These are phyloP conservation scores for Panulirus ornatus DNA, from an alignment of 1,140 invertebrate genomes.

Conservation along the genomic window DNA sequence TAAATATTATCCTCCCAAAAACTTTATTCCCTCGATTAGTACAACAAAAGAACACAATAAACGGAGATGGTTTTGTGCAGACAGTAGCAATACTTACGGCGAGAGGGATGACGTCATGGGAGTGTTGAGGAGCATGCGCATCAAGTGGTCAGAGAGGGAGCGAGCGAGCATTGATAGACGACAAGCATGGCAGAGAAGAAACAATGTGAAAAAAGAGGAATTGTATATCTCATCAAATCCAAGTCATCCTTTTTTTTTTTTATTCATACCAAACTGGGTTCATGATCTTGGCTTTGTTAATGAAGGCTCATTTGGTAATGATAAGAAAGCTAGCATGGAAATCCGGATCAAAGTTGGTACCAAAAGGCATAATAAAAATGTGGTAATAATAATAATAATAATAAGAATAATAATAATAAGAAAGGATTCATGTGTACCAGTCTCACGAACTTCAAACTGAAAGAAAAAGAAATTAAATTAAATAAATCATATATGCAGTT, in stretches of 20 bases:
- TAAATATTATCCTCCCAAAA: background rate
- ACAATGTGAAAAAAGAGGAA: conserved; percentile 60
- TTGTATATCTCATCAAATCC: conserved; percentile 54
- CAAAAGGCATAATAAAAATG: background rate
- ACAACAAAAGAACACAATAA: conserved; percentile 34
- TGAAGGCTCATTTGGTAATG: background rate
- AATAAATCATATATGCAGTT: conserved; percentile 7
- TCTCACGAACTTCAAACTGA: background rate
- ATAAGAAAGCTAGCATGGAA: conserved; percentile 5
- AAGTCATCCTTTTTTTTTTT: conserved; percentile 54
- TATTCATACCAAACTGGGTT: conserved; percentile 18
- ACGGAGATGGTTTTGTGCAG: conserved; percentile 26
- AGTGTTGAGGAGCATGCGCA: conserved; percentile 51
- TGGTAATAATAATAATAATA: conserved; percentile 10
- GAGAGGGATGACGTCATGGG: conserved; percentile 44
- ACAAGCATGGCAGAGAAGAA: conserved; percentile 67
- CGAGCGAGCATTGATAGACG: conserved; percentile 55
- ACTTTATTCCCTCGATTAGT: background rate
- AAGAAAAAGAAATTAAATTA: background rate
- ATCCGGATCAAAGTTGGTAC: conserved; percentile 2
- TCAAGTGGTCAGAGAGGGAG: conserved; percentile 37
- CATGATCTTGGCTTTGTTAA: conserved; percentile 22
- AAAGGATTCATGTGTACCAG: background rate
- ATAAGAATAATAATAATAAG: background rate
- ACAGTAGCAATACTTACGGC: conserved; percentile 60